Evolutionary conservation across 2,113 vertebrate species (phyloP).

Genomic region (Platichthys stellatus): DNA sequence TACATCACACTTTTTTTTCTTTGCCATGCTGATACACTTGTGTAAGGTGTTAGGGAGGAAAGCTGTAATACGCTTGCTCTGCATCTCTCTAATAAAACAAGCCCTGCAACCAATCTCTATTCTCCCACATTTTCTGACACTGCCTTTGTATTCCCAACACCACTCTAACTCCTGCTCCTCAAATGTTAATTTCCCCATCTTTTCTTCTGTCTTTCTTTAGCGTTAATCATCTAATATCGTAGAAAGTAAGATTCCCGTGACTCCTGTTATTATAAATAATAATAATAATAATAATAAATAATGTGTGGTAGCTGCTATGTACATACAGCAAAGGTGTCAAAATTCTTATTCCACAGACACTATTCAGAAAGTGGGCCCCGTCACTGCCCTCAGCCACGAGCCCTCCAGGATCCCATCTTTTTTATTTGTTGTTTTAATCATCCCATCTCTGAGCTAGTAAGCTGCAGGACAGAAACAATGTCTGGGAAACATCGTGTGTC

Average conservation of each 20-base stretch:
- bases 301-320: neutral
- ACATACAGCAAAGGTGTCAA: no score
- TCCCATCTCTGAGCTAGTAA: neutral
- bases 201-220: conserved; percentile 16
- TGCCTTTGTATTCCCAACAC: conserved; percentile 9
- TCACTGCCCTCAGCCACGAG: neutral
- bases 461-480: neutral
- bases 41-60: conserved; percentile 8
- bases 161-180: neutral
- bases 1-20: neutral
- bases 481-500: neutral
- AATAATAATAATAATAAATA: no score
- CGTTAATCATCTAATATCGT: neutral
- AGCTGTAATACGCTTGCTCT: neutral
- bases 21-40: conserved; percentile 25
- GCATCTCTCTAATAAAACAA: conserved; percentile 10
- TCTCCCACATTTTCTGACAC: conserved; percentile 3
- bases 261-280: neutral
- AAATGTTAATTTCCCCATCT: neutral
- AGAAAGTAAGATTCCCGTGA: neutral
- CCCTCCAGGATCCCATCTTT: neutral
- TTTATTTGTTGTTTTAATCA: neutral
- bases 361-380: neutral
- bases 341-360: neutral
- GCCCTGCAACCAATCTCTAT: conserved; percentile 20